These are phyloP conservation scores for Synanthedon vespiformis DNA, from an alignment of 2,888 invertebrate genomes.

Conservation along the genomic window DNA sequence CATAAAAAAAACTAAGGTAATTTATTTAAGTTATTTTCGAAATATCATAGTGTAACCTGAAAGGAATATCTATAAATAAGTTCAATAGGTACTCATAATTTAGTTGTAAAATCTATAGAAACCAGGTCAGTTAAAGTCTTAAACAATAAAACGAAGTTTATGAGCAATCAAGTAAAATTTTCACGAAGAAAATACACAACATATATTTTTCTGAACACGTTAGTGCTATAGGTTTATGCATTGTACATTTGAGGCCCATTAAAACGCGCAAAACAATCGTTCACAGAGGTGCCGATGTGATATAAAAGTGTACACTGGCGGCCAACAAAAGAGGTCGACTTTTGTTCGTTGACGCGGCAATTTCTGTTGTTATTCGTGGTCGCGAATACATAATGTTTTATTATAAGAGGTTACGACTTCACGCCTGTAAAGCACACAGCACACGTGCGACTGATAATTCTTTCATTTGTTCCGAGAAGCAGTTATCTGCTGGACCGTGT, in stretches of 20 bases:
- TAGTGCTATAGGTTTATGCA: constrained; percentile 6
- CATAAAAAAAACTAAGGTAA: too few relatives aligned
- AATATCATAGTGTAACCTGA: too few relatives aligned
- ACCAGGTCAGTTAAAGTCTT: too few relatives aligned
- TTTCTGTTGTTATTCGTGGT: constrained; percentile 62
- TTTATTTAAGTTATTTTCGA: too few relatives aligned
- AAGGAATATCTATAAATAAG: too few relatives aligned
- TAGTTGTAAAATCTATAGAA: too few relatives aligned
- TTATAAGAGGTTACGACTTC: constrained; percentile 62
- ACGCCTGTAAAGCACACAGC: constrained; percentile 42
- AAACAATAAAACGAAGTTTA: too few relatives aligned
- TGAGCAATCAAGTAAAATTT: too few relatives aligned
- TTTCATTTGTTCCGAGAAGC: constrained; percentile 61
- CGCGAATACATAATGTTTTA: constrained; percentile 67
- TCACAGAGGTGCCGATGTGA: constrained; percentile 47
- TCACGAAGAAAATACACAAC: too few relatives aligned
- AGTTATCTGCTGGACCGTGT: constrained; percentile 32
- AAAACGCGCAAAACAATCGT: constrained; percentile 21
- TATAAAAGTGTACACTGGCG: constrained; percentile 32
- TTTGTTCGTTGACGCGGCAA: constrained; percentile 50
- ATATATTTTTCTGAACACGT: too few relatives aligned
- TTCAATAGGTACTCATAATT: too few relatives aligned
- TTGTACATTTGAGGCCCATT: constrained; percentile 18
- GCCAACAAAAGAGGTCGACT: constrained; percentile 47
- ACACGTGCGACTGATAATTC: constrained; percentile 55